phyloP scores from a whole-genome alignment of 2,797 vertebrate genomes.

The Pseudocheirus occidentalis region DNA sequence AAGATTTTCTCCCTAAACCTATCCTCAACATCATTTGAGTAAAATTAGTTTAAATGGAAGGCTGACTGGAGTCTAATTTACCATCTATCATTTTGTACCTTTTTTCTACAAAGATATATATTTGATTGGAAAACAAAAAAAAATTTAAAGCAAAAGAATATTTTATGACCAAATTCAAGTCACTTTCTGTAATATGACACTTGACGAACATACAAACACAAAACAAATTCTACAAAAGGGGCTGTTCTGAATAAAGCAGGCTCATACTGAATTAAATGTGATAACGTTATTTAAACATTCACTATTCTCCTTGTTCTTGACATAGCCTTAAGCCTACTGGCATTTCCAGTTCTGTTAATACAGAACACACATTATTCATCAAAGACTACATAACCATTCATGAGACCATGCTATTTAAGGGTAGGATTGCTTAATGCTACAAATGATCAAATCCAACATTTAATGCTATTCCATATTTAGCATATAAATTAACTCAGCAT shows the following conservation, averaged over 20 bases:
- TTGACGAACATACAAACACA: neutral
- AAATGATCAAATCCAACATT: constrained; percentile 61
- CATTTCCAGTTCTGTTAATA: constrained; percentile 83
- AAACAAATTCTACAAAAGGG: constrained; percentile 66
- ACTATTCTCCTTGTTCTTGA: constrained; percentile 74
- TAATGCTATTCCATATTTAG: constrained; percentile 44
- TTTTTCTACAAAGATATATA: constrained; percentile 10
- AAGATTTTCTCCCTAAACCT: constrained; percentile 23
- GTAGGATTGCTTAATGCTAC: constrained; percentile 46
- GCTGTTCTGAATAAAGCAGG: constrained; percentile 67
- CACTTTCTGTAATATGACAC: constrained; percentile 34
- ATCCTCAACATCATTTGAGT: constrained; percentile 1
- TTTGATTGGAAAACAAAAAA: constrained; percentile 21
- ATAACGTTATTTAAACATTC: constrained; percentile 80
- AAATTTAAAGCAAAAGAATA: constrained; percentile 35
- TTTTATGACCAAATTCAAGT: constrained; percentile 48
- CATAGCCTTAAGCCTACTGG: constrained; percentile 78
- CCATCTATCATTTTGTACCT: constrained; percentile 35
- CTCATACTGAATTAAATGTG: constrained; percentile 76
- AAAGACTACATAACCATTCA: constrained; percentile 63
- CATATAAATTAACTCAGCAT: neutral
- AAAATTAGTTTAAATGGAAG: constrained; percentile 14
- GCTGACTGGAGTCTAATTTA: neutral
- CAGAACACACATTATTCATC: constrained; percentile 68
- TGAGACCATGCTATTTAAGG: constrained; percentile 46